Conservation (phyloP, 2,113 vertebrate species). For the Morone chrysops region DNA sequence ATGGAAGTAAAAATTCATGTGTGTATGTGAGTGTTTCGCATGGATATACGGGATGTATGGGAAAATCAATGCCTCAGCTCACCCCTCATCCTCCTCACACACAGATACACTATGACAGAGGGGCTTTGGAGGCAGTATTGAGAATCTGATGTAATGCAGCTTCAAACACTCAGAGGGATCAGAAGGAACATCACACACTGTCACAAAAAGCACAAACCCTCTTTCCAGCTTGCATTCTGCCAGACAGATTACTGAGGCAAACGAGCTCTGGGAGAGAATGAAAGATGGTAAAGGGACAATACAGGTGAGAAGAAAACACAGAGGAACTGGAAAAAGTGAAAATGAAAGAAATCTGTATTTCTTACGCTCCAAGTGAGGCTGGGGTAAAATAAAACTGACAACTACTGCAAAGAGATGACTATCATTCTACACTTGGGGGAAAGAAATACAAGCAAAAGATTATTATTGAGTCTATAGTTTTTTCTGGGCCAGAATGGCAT, state of each 20-base stretch:
- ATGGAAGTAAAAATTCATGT: not conserved
- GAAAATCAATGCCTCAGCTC: constrained; percentile 51
- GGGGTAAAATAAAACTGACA: constrained; percentile 21
- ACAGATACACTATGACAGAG: constrained; percentile 49
- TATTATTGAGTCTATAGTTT: constrained; percentile 25
- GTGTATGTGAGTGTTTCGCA: constrained; percentile 21
- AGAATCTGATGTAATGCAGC: constrained; percentile 74
- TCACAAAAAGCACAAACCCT: constrained; percentile 40
- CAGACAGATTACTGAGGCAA: constrained; percentile 57
- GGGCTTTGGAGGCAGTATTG: constrained; percentile 58
- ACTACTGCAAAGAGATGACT: not conserved
- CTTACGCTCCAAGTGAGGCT: not conserved
- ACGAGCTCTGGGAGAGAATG: constrained; percentile 41
- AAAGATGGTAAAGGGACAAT: constrained; percentile 36
- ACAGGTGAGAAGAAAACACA: constrained; percentile 37
- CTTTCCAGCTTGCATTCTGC: constrained; percentile 51
- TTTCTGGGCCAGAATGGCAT: constrained; percentile 48
- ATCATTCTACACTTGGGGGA: constrained; percentile 1
- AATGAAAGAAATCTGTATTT: constrained; percentile 3
- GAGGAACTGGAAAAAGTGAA: not conserved
- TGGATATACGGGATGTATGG: constrained; percentile 33
- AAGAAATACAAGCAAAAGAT: constrained; percentile 8
- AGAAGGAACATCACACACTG: constrained; percentile 67
- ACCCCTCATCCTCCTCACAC: constrained; percentile 26
- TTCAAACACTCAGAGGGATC: constrained; percentile 72